These are phyloP conservation scores for Pangasius macronema DNA, from an alignment of 2,797 vertebrate genomes.

Conservation along the genomic window DNA sequence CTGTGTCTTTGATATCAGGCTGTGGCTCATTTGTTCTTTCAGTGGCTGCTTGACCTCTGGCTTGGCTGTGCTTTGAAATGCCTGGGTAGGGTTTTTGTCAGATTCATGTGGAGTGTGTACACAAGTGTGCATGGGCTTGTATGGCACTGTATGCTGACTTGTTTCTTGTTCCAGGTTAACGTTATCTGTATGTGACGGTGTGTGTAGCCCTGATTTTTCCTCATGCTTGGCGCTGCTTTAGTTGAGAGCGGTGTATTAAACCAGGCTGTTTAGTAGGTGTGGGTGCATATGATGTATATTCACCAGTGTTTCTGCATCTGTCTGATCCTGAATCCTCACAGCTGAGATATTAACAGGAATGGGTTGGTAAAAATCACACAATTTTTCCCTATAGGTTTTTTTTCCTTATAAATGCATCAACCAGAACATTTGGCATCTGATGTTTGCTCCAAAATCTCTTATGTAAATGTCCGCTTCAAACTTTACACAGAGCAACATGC, in stretches of 20 bases:
- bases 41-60: constrained; percentile 11
- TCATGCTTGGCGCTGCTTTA: constrained; percentile 30
- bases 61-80: constrained; percentile 20
- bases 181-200: neutral
- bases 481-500: neutral
- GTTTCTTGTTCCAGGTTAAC: neutral
- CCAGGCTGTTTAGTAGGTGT: neutral
- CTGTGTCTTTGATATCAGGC: constrained; percentile 19
- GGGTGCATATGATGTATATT: neutral
- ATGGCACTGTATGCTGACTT: neutral
- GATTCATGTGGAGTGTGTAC: neutral
- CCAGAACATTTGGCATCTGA: neutral
- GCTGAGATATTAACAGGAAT: neutral
- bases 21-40: constrained; percentile 21
- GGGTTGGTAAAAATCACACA: neutral
- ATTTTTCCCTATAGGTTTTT: neutral
- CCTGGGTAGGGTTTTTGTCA: neutral
- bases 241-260: constrained; percentile 13
- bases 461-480: neutral
- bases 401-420: neutral
- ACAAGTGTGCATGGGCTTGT: neutral
- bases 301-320: constrained; percentile 21
- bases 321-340: neutral
- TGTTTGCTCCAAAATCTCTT: neutral
- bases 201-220: neutral